Conservation (phyloP, 1,140 invertebrate genomes). For the Phocides pigmalion region DNA sequence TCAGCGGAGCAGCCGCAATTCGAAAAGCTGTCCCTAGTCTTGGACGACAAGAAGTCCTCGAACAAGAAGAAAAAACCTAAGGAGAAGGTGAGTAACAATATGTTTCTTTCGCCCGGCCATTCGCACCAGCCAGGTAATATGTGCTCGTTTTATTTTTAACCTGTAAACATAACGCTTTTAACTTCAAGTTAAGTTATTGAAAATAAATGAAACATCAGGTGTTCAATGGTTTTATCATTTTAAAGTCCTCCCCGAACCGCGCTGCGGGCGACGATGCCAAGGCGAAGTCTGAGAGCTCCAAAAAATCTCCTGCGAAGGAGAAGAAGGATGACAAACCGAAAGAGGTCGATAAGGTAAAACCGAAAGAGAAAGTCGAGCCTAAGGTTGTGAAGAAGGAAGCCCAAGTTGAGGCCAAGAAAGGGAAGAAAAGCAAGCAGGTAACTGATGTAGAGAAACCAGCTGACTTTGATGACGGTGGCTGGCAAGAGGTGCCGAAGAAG, state of each 20-base stretch:
- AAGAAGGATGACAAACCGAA: constrained; percentile 78
- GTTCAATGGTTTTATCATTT: constrained; percentile 31
- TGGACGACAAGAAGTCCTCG: constrained; percentile 86
- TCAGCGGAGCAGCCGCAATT: constrained; percentile 89
- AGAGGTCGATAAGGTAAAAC: constrained; percentile 70
- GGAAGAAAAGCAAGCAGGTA: constrained; percentile 77
- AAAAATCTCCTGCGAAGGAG: constrained; percentile 78
- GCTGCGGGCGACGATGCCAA: constrained; percentile 75
- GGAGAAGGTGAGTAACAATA: constrained; percentile 86
- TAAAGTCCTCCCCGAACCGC: constrained; percentile 83
- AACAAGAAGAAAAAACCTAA: constrained; percentile 88
- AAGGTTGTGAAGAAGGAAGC: constrained; percentile 81
- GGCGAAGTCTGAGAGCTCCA: constrained; percentile 71
- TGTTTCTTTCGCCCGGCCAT: constrained; percentile 38
- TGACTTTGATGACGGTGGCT: constrained; percentile 90
- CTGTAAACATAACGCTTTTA: constrained; percentile 61
- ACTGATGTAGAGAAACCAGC: constrained; percentile 86
- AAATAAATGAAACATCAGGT: neutral
- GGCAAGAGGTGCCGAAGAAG: constrained; percentile 89
- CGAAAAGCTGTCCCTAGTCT: constrained; percentile 85
- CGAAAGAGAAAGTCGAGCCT: constrained; percentile 65
- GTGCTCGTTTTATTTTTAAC: constrained; percentile 80
- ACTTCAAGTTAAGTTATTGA: neutral
- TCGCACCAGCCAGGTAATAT: constrained; percentile 43
- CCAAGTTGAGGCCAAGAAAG: constrained; percentile 72